Conservation (phyloP, 2,797 vertebrate species). For the Alfaro cultratus region DNA sequence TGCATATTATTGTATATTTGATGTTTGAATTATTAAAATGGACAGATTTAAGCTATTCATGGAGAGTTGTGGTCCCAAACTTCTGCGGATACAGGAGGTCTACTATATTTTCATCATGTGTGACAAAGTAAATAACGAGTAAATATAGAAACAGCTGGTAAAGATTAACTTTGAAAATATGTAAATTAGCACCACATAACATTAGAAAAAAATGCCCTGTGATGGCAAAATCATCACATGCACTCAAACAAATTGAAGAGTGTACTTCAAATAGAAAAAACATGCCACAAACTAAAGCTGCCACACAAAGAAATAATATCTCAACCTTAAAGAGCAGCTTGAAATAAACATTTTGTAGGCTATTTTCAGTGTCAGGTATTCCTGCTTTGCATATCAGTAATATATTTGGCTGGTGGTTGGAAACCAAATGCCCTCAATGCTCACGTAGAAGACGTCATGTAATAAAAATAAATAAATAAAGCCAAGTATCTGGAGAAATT, state of each 20-base stretch:
- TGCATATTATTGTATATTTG: no score
- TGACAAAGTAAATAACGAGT: neutral
- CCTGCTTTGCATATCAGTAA: no score
- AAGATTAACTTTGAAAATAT: neutral
- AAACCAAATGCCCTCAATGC: no score
- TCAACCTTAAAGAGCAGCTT: no score
- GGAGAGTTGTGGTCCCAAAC: neutral
- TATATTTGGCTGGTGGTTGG: no score
- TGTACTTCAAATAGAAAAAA: neutral
- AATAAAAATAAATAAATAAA: no score
- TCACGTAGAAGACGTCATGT: no score
- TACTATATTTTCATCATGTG: neutral
- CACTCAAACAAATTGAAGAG: neutral
- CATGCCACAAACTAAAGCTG: neutral
- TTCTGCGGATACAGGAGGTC: neutral
- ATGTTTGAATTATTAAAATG: no score
- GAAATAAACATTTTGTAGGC: no score
- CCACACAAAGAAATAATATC: no score
- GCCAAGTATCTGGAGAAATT: no score
- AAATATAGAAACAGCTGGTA: neutral
- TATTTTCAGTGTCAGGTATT: no score
- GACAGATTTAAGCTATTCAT: neutral
- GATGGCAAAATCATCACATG: neutral
- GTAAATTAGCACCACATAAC: neutral
- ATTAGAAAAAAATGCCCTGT: neutral